Evolutionary conservation across 2,113 vertebrate genomes (phyloP), one percentile per base, ranked within the genome.

Genomic region (Xiphias gladius): DNA sequence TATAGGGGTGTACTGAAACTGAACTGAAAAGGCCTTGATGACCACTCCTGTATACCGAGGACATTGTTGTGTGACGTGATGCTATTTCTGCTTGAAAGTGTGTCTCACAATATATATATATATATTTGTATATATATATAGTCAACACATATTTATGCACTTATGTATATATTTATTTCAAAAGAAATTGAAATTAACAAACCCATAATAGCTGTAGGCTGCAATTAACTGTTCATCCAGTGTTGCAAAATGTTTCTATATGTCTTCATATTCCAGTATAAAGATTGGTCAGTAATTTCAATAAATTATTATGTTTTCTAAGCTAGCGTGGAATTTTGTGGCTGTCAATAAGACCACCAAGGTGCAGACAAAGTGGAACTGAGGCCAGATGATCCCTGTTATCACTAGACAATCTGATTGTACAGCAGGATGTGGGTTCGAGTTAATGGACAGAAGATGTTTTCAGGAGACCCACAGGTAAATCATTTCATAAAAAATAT

Each of bases 271-370:
- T 83, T 71, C 8, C n/a, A 73, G 39, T 81, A 30, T 58, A 32
- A 55, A 62, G 37, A 43, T 86, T 64, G 26, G 46, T 83, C 26
- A 32, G n/a, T 67, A 7, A 74, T 79, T 87, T 88, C 52, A 92
- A 92, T 90, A 90, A 92, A 92, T 54, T 0, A 32, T 3, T 54
- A 74, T 82, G 63, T 84, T 90, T 92, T 89, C 9, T 90, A 94
- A 90, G 94, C 95, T 95, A 94, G 16, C 52, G 12, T 62, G 2
- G 8, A 16, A 94, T 89, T 95, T 96, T 90, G 92, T 61, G 35
- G 55, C 43, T 69, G 55, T 68, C 43, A 41, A 24, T 43, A 41
- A 73, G 55, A 71, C 12, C 28, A 55, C 32, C 4, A 19, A 17
- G 24, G 14, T 30, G 46, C 1, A n/a, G 39, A 13, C 39, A 5